A percentile compares a stretch with the other conserved stretches of the same genome.
Conservation (phyloP, 1,140 invertebrate species). For the Caenorhabditis latens region DNA sequence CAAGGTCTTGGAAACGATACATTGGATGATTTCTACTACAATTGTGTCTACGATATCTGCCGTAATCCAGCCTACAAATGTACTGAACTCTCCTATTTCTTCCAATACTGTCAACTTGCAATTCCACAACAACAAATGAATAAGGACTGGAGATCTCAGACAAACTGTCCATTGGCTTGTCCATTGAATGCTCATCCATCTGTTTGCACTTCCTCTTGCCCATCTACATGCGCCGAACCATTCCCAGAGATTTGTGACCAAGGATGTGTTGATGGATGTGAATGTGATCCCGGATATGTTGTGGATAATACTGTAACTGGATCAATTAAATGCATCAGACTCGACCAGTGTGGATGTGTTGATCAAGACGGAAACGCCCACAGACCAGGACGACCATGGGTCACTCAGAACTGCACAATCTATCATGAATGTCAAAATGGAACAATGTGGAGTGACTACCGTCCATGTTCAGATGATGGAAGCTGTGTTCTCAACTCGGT, state of each 20-base stretch:
- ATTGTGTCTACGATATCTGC: conserved; percentile 67
- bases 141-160: conserved; percentile 41
- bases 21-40: conserved; percentile 63
- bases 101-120: conserved; percentile 54
- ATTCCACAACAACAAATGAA: conserved; percentile 35
- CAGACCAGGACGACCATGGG: conserved; percentile 57
- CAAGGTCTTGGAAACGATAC: conserved; percentile 60
- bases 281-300: conserved; percentile 65
- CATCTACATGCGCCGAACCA: conserved; percentile 64
- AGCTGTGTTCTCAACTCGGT: conserved; percentile 31
- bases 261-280: conserved; percentile 66
- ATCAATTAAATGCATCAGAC: conserved; percentile 62
- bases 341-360: conserved; percentile 62
- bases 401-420: conserved; percentile 60
- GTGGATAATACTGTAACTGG: conserved; percentile 59
- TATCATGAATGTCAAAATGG: conserved; percentile 61
- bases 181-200: conserved; percentile 55
- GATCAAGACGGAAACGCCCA: conserved; percentile 61
- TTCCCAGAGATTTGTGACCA: conserved; percentile 35
- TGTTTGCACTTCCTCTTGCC: conserved; percentile 64
- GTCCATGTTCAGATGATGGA: conserved; percentile 36
- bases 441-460: conserved; percentile 53
- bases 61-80: conserved; percentile 48
- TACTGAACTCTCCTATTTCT: conserved; percentile 54
- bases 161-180: conserved; percentile 59